Percentiles rank a stretch among this genome's conserved stretches.
These are phyloP conservation scores for Engraulis encrasicolus DNA, from an alignment of 2,113 vertebrate genomes.

Conservation along the genomic window DNA sequence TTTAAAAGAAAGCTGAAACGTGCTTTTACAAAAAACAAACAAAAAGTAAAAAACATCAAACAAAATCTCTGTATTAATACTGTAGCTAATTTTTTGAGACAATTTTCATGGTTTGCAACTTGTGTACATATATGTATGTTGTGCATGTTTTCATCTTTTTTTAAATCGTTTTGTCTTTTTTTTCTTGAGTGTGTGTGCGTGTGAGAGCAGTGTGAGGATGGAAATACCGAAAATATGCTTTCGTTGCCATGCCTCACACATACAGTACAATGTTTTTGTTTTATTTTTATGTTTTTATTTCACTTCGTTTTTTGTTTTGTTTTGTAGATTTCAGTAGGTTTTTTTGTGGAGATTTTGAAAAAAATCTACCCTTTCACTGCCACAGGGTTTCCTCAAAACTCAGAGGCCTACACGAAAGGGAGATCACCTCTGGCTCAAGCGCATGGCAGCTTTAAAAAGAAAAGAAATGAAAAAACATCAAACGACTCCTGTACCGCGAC, in stretches of 20 bases:
- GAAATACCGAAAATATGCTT: slow-evolving; percentile 27
- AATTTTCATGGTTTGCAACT: slow-evolving; percentile 62
- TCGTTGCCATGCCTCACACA: slow-evolving; percentile 55
- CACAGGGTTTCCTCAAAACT: slow-evolving; percentile 62
- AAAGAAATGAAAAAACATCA: too few species aligned
- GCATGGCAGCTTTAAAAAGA: slow-evolving; percentile 52
- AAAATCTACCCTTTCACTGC: slow-evolving; percentile 64
- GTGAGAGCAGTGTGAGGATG: slow-evolving; percentile 48
- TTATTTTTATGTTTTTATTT: slow-evolving; percentile 65
- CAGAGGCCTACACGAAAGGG: slow-evolving; percentile 35
- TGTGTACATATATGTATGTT: slow-evolving; percentile 70
- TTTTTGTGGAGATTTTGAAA: too few species aligned
- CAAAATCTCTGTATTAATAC: slow-evolving; percentile 61
- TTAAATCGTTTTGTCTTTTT: slow-evolving; percentile 32
- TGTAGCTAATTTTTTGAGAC: slow-evolving; percentile 65
- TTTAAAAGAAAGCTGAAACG: slow-evolving; percentile 50
- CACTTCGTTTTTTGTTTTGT: slow-evolving; percentile 61
- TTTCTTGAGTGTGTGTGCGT: slow-evolving; percentile 49
- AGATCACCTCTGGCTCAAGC: slow-evolving; percentile 44
- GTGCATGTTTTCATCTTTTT: slow-evolving; percentile 57
- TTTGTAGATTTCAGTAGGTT: too few species aligned
- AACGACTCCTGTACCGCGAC: slow-evolving; percentile 26
- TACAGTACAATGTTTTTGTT: slow-evolving; percentile 77
- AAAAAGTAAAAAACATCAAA: neutral
- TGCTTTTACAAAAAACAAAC: slow-evolving; percentile 49